Percentiles rank a stretch among this genome's conserved stretches.
phyloP scores from a whole-genome alignment of 30 jellyfish, hydroid and myxozoan genomes.

The Sanderia malayensis region DNA sequence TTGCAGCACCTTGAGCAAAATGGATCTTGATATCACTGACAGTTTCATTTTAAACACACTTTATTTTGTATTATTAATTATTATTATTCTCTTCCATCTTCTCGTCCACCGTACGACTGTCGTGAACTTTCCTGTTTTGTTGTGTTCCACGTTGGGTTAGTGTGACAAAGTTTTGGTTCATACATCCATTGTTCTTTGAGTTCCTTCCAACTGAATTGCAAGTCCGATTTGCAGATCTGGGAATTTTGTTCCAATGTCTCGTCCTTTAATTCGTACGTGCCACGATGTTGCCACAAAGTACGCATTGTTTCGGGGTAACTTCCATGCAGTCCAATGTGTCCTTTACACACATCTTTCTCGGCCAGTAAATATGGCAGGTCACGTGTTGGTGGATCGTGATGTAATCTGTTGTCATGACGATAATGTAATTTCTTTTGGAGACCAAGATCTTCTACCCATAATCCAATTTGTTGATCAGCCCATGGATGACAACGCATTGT shows the following conservation, averaged over 20 bases:
- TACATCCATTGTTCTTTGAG: slow-evolving; percentile 1
- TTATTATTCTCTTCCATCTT: too few species aligned
- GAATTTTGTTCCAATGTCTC: neutral
- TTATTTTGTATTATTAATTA: too few species aligned
- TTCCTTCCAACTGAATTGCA: slow-evolving; percentile 12
- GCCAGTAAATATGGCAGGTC: neutral
- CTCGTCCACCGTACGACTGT: slow-evolving; percentile 30
- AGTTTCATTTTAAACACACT: too few species aligned
- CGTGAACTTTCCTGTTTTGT: neutral
- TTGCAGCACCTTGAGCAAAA: too few species aligned
- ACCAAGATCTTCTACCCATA: slow-evolving; percentile 45
- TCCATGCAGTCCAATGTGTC: slow-evolving; percentile 55
- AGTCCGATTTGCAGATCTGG: neutral
- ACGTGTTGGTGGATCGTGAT: slow-evolving; percentile 63
- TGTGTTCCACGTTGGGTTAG: slow-evolving; percentile 48
- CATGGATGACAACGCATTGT: slow-evolving; percentile 56
- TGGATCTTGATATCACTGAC: too few species aligned
- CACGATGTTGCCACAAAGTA: slow-evolving; percentile 43
- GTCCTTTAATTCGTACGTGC: neutral
- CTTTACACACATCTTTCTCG: slow-evolving; percentile 24
- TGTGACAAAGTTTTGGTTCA: slow-evolving; percentile 42
- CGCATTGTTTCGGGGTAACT: slow-evolving; percentile 49
- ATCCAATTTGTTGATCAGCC: slow-evolving; percentile 76
- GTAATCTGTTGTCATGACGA: slow-evolving; percentile 43
- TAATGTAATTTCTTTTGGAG: neutral